Percentiles rank a stretch among this genome's conserved stretches.
Conservation (phyloP, 2,797 vertebrate genomes). For the Sorex maritimensis region DNA sequence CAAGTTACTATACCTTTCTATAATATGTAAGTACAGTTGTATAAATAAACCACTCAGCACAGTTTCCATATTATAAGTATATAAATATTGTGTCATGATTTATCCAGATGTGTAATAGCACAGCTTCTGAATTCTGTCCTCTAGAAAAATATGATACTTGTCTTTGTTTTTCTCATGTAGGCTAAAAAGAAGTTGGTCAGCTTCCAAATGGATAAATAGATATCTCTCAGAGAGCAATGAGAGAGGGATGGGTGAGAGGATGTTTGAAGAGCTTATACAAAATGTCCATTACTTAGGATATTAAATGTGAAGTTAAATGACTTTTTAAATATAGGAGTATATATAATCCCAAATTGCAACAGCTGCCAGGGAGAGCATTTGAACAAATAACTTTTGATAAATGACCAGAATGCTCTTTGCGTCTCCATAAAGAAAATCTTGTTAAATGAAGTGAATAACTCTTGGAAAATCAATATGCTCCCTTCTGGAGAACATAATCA, state of each 20-base stretch:
- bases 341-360: background rate
- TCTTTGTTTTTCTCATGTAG: background rate
- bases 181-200: background rate
- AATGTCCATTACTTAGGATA: background rate
- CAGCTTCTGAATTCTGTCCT: slow-evolving; percentile 27
- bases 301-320: background rate
- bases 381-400: slow-evolving; percentile 63
- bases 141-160: background rate
- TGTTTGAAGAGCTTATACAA: background rate
- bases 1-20: background rate
- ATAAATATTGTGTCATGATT: slow-evolving; percentile 33
- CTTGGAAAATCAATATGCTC: slow-evolving; percentile 44
- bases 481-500: slow-evolving; percentile 60
- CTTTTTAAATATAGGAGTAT: background rate
- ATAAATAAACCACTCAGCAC: background rate
- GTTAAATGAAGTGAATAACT: slow-evolving; percentile 64
- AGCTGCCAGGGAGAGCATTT: slow-evolving; percentile 28
- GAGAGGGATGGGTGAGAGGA: fast-evolving
- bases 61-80: background rate
- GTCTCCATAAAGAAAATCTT: slow-evolving; percentile 74
- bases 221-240: no score
- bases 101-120: background rate
- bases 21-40: background rate
- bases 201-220: background rate
- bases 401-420: slow-evolving; percentile 60